phyloP scores from a whole-genome alignment of 64 coral and sea anemone genomes.

The Pocillopora verrucosa region DNA sequence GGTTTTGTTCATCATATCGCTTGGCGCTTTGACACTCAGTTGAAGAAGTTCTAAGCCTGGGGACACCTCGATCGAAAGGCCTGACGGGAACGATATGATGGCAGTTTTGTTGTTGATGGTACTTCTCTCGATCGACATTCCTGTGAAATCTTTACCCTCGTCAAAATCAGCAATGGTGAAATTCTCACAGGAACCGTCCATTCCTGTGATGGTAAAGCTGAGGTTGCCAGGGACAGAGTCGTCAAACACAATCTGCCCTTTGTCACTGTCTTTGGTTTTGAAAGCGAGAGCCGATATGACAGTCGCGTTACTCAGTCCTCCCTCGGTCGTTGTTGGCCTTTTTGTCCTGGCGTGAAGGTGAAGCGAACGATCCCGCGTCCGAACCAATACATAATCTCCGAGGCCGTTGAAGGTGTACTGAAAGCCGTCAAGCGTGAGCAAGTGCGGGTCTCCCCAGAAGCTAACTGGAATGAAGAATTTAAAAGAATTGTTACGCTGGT shows the following conservation, averaged over 20 bases:
- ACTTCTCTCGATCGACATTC: slow-evolving; percentile 36
- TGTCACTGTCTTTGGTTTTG: slow-evolving; percentile 39
- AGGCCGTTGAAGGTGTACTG: slow-evolving; percentile 88
- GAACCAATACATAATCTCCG: slow-evolving; percentile 75
- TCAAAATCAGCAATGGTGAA: slow-evolving; percentile 20
- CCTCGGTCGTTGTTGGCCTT: slow-evolving; percentile 35
- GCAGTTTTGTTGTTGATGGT: slow-evolving; percentile 56
- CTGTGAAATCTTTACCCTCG: background rate
- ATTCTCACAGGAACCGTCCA: background rate
- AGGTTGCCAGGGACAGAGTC: slow-evolving; percentile 33
- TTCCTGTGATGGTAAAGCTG: slow-evolving; percentile 9
- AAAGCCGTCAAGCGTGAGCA: slow-evolving; percentile 74
- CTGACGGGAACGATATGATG: slow-evolving; percentile 41
- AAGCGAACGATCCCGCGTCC: slow-evolving; percentile 18
- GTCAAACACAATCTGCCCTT: slow-evolving; percentile 30
- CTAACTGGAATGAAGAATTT: slow-evolving; percentile 26
- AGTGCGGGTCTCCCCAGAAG: slow-evolving; percentile 80
- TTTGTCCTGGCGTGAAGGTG: slow-evolving; percentile 63
- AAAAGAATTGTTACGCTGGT: background rate
- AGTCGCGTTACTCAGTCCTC: slow-evolving; percentile 63
- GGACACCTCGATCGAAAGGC: slow-evolving; percentile 63
- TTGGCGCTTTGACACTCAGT: slow-evolving; percentile 41
- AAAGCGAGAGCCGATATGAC: slow-evolving; percentile 75
- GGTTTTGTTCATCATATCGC: slow-evolving; percentile 59
- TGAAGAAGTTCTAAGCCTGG: slow-evolving; percentile 68